Percentiles rank a stretch among this genome's conserved stretches.
phyloP scores from a whole-genome alignment of 2,113 vertebrate genomes.

The Barbus barbus region DNA sequence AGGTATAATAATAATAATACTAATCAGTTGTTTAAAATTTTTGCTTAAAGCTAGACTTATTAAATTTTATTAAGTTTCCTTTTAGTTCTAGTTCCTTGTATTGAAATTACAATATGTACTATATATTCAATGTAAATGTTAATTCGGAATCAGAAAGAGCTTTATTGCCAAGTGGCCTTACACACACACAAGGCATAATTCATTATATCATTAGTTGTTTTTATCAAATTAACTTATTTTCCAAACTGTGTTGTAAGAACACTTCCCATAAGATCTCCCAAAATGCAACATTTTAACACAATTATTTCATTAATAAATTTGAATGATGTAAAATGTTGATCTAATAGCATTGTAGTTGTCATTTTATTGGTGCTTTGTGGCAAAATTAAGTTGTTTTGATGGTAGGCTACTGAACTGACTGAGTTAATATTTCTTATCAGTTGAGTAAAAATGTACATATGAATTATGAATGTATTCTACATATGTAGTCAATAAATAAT shows the following conservation, averaged over 20 bases:
- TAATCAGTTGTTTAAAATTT: too few relatives aligned
- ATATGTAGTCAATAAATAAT: not conserved
- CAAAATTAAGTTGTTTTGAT: too few relatives aligned
- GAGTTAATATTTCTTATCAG: not conserved
- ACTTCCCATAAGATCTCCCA: not conserved
- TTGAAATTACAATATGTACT: too few relatives aligned
- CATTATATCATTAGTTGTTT: not conserved
- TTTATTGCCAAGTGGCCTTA: too few relatives aligned
- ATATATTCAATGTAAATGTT: too few relatives aligned
- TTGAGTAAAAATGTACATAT: not conserved
- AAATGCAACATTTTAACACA: not conserved
- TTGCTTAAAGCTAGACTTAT: too few relatives aligned
- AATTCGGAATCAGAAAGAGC: too few relatives aligned
- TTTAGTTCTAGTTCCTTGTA: too few relatives aligned
- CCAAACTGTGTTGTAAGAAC: not conserved
- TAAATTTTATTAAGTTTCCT: too few relatives aligned
- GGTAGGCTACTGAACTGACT: not conserved
- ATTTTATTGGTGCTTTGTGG: not conserved
- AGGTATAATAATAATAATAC: too few relatives aligned
- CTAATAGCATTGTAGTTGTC: not conserved
- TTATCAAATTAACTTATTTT: not conserved
- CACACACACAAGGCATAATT: too few relatives aligned
- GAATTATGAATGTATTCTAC: too few relatives aligned
- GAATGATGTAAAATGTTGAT: not conserved
- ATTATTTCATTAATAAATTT: not conserved